phyloP scores from a whole-genome alignment of 2,888 invertebrate genomes.

The Sarcophaga variegata region DNA sequence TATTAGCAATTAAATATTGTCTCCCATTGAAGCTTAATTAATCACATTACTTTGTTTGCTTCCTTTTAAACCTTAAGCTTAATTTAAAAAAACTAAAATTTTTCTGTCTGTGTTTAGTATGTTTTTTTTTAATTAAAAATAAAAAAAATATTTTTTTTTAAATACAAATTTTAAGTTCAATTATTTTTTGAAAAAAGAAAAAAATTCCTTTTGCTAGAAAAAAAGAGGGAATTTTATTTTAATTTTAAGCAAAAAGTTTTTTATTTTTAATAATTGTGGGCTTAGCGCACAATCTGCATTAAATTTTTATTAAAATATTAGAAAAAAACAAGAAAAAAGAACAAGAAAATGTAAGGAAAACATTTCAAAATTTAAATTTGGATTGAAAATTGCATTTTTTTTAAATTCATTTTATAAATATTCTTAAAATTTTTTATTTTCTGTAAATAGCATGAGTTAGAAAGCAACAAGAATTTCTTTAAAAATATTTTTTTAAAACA shows the following conservation, averaged over 20 bases:
- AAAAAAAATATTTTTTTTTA: background rate
- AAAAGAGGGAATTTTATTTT: background rate
- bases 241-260: conserved; percentile 52
- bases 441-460: conserved; percentile 70
- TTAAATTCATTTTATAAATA: conserved; percentile 31
- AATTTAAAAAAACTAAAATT: no score
- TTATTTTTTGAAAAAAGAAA: background rate
- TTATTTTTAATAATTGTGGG: conserved; percentile 59
- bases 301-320: conserved; percentile 29
- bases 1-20: background rate
- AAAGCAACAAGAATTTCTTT: conserved; percentile 38
- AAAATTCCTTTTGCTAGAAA: conserved; percentile 24
- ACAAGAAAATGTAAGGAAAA: background rate
- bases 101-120: background rate
- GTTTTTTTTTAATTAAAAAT: background rate
- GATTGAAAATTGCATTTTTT: conserved; percentile 53
- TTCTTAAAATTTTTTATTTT: background rate
- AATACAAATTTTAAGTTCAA: no score
- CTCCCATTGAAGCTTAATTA: conserved; percentile 62
- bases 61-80: background rate
- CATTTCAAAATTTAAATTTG: no score
- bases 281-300: conserved; percentile 66
- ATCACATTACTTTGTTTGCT: conserved; percentile 15
- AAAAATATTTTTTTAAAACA: background rate
- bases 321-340: background rate